Conservation (phyloP, 2,888 invertebrate species). For the Criorhina ranunculi region DNA sequence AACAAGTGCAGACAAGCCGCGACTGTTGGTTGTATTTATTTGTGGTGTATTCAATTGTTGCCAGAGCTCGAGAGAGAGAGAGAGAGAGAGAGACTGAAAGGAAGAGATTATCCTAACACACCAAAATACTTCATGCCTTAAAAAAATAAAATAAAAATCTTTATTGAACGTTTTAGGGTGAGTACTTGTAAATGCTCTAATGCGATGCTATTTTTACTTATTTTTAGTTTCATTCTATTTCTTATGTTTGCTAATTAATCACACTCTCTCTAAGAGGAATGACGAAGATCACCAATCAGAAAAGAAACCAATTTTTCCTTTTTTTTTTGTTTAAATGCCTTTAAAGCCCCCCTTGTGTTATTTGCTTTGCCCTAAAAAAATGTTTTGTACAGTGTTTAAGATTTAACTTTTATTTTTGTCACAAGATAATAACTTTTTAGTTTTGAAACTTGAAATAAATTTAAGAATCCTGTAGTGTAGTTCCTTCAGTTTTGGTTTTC, state of each 20-base stretch:
- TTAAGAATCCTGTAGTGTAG: background rate
- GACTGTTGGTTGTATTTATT: slow-evolving; percentile 37
- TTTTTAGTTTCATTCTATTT: slow-evolving; percentile 13
- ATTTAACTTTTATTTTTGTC: slow-evolving; percentile 9
- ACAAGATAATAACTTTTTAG: background rate
- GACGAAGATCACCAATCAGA: background rate
- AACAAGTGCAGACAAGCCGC: slow-evolving; percentile 1
- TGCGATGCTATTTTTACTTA: slow-evolving; percentile 29
- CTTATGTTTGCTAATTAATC: background rate
- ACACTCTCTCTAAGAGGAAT: slow-evolving; percentile 11
- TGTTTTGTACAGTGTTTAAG: slow-evolving; percentile 12
- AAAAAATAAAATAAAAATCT: slow-evolving; percentile 28
- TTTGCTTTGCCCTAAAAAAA: slow-evolving; percentile 1
- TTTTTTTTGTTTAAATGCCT: too few species aligned
- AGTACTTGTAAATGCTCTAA: slow-evolving; percentile 67
- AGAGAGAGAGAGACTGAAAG: background rate
- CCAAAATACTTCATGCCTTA: slow-evolving; percentile 44
- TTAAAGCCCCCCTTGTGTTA: background rate
- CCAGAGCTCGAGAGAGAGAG: background rate
- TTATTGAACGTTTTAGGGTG: slow-evolving; percentile 64
- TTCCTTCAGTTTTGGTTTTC: background rate
- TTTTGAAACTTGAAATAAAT: background rate
- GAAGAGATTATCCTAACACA: background rate
- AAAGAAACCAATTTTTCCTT: background rate
- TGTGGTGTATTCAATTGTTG: slow-evolving; percentile 13